phyloP scores from a whole-genome alignment of 2,797 vertebrate species.

The Epinephelus coioides region DNA sequence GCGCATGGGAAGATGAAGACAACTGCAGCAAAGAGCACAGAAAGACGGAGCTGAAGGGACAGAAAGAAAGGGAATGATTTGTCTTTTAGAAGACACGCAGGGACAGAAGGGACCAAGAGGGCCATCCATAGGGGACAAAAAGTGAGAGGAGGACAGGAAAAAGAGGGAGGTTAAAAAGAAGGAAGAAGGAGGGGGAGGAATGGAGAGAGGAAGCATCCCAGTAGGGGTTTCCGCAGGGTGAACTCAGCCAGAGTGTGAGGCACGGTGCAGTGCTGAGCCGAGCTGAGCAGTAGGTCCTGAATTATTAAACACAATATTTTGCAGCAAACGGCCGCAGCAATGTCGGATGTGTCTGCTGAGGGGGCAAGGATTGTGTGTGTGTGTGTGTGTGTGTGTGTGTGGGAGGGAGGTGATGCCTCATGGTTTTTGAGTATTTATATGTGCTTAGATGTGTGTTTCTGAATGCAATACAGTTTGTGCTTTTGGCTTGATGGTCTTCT shows the following conservation, averaged over 20 bases:
- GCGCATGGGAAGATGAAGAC: conserved; percentile 5
- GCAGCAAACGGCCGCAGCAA: conserved; percentile 66
- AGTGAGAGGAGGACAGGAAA: conserved; percentile 3
- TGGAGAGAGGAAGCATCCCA: conserved; percentile 50
- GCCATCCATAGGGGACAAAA: conserved; percentile 2
- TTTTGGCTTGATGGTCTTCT: conserved; percentile 1
- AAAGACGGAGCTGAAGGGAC: background rate
- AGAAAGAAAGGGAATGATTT: background rate
- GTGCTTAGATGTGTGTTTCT: background rate
- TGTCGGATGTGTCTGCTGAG: conserved; percentile 59
- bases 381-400: conserved; percentile 18
- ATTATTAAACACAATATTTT: conserved; percentile 86
- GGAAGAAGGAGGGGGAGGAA: conserved; percentile 4
- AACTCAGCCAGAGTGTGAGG: conserved; percentile 58
- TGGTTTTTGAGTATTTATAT: background rate
- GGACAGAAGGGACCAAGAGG: background rate
- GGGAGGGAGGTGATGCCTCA: background rate
- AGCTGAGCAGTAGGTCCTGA: conserved; percentile 74
- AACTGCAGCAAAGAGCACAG: conserved; percentile 38
- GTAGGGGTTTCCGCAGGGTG: conserved; percentile 66
- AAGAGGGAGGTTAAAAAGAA: conserved; percentile 23
- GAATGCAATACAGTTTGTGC: background rate
- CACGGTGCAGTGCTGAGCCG: conserved; percentile 53
- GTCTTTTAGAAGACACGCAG: conserved; percentile 5
- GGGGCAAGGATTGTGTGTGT: conserved; percentile 30